Percentiles rank a stretch among this genome's conserved stretches.
Evolutionary conservation across 2,888 invertebrate species (phyloP).

Genomic region (Tyria jacobaeae): DNA sequence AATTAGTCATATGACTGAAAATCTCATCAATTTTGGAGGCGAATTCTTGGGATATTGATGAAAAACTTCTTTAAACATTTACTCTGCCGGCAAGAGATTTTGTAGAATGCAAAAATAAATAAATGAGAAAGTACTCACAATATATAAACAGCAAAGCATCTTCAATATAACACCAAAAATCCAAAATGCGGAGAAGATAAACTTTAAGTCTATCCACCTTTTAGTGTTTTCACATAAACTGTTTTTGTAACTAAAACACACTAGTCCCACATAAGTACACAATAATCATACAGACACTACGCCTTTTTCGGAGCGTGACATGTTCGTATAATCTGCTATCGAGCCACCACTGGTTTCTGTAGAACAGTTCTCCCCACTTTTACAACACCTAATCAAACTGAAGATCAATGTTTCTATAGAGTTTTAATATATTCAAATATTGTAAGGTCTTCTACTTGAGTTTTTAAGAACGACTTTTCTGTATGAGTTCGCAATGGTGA

Average conservation of each 20-base stretch:
- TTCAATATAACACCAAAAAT: slow-evolving; percentile 42
- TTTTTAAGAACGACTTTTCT: slow-evolving; percentile 55
- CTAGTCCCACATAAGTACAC: slow-evolving; percentile 41
- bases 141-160: slow-evolving; percentile 39
- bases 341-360: slow-evolving; percentile 26
- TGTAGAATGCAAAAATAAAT: slow-evolving; percentile 18
- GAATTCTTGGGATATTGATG: neutral
- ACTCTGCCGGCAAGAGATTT: no score
- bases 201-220: slow-evolving; percentile 40
- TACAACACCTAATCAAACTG: slow-evolving; percentile 29
- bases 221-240: slow-evolving; percentile 34
- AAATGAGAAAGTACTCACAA: slow-evolving; percentile 37
- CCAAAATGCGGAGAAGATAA: slow-evolving; percentile 46
- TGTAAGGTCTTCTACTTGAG: slow-evolving; percentile 42
- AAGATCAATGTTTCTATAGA: slow-evolving; percentile 40
- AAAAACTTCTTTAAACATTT: neutral
- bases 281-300: slow-evolving; percentile 23
- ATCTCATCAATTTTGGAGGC: neutral
- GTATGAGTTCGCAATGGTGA: slow-evolving; percentile 63
- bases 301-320: slow-evolving; percentile 43
- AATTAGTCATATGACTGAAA: neutral
- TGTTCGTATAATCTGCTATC: slow-evolving; percentile 35
- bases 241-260: slow-evolving; percentile 45
- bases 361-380: slow-evolving; percentile 27
- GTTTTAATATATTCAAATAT: slow-evolving; percentile 54